Evolutionary conservation across 2,888 invertebrate species (phyloP).

Genomic region (Marasmarcha lunaedactyla): DNA sequence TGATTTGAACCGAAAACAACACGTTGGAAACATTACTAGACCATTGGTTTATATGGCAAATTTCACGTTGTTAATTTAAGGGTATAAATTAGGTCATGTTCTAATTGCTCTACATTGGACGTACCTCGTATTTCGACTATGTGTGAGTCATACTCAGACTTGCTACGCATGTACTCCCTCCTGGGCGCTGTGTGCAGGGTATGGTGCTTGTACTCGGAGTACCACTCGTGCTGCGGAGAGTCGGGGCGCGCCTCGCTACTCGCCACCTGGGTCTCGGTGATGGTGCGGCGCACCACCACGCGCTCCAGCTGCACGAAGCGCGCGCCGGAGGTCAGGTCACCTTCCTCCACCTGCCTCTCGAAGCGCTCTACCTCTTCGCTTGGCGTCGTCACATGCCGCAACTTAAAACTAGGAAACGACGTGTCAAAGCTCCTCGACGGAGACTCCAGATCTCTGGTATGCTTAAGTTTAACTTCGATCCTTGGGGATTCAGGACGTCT

Average conservation of each 20-base stretch:
- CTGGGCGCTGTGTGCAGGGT: conserved; percentile 74
- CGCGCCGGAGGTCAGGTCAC: conserved; percentile 72
- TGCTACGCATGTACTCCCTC: conserved; percentile 80
- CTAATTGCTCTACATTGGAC: not conserved
- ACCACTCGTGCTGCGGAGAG: conserved; percentile 61
- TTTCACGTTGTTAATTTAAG: not conserved
- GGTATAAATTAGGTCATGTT: not conserved
- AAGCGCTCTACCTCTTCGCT: conserved; percentile 34
- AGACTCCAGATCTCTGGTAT: conserved; percentile 62
- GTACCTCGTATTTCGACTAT: conserved; percentile 88
- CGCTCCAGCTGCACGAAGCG: conserved; percentile 80
- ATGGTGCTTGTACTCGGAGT: conserved; percentile 58
- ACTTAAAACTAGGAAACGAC: conserved; percentile 49
- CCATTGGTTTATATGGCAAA: too few relatives aligned
- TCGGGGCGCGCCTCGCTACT: conserved; percentile 44
- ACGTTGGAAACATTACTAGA: too few relatives aligned
- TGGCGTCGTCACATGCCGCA: conserved; percentile 56
- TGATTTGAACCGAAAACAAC: conserved; percentile 1
- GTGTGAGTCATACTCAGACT: conserved; percentile 88
- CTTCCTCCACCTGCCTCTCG: conserved; percentile 70
- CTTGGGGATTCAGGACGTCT: conserved; percentile 66
- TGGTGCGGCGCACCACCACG: conserved; percentile 75
- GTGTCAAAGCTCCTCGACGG: conserved; percentile 52
- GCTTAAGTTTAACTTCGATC: conserved; percentile 73
- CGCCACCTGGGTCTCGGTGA: conserved; percentile 44